Evolutionary conservation across 2,888 invertebrate species (phyloP).

Genomic region (Autographa pulchrina): DNA sequence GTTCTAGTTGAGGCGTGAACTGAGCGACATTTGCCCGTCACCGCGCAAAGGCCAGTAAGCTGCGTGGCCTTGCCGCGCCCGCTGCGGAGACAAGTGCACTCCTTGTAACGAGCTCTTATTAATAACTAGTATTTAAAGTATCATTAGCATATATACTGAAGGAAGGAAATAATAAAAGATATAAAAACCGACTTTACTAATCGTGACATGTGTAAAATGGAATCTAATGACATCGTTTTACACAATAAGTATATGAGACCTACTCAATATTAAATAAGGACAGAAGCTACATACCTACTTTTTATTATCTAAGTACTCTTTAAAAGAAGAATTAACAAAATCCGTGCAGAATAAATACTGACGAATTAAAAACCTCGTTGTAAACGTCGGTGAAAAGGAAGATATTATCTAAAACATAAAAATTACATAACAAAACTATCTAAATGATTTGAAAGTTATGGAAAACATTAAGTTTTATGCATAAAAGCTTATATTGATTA

Average conservation of each 20-base stretch:
- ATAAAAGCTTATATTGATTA: slow-evolving; percentile 25
- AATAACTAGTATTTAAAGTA: slow-evolving; percentile 35
- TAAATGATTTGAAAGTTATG: slow-evolving; percentile 37
- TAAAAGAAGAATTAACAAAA: no score
- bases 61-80: slow-evolving; percentile 74
- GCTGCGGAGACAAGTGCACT: slow-evolving; percentile 79
- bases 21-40: slow-evolving; percentile 81
- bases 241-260: no score
- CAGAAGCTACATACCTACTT: no score
- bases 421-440: slow-evolving; percentile 20
- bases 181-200: no score
- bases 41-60: slow-evolving; percentile 75
- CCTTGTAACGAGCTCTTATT: slow-evolving; percentile 26
- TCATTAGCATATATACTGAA: slow-evolving; percentile 24
- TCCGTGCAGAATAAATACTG: background rate
- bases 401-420: slow-evolving; percentile 20
- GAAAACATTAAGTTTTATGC: slow-evolving; percentile 11
- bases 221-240: no score
- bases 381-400: background rate
- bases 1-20: slow-evolving; percentile 51
- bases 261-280: no score
- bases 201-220: no score
- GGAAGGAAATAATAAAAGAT: slow-evolving; percentile 12
- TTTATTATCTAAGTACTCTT: no score
- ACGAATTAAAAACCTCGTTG: background rate